phyloP scores from a whole-genome alignment of 2,888 invertebrate genomes.

The Acholoe squamosa region DNA sequence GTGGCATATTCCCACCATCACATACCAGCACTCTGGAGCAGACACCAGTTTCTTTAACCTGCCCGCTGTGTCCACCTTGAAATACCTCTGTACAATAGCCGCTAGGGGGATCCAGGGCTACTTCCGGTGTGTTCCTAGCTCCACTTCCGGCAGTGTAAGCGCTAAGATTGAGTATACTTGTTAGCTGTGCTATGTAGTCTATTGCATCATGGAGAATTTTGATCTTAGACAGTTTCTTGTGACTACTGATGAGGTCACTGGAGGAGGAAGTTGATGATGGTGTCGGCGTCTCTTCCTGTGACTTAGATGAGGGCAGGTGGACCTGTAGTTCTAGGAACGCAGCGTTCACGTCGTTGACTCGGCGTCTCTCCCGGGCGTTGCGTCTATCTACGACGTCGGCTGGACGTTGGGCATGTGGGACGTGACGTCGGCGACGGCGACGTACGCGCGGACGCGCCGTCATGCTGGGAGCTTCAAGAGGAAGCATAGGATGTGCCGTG shows the following conservation, averaged over 20 bases:
- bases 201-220: constrained; percentile 39
- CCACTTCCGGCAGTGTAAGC: background rate
- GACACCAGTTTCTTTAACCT: too few relatives aligned
- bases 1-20: too few relatives aligned
- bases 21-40: too few relatives aligned
- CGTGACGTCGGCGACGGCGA: constrained; percentile 55
- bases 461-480: background rate
- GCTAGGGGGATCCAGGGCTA: background rate
- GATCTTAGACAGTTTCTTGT: constrained; percentile 34
- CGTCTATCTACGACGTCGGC: constrained; percentile 34
- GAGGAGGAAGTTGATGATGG: background rate
- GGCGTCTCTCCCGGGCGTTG: constrained; percentile 59
- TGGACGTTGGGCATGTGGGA: constrained; percentile 50
- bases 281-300: background rate
- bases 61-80: background rate
- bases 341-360: constrained; percentile 58
- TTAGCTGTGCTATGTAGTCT: constrained; percentile 20
- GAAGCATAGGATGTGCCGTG: background rate
- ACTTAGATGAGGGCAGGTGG: background rate
- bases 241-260: background rate
- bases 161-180: constrained; percentile 49
- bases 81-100: background rate
- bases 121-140: background rate
- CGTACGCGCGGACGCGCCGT: background rate
- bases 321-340: constrained; percentile 57